Percentiles rank a stretch among this genome's conserved stretches.
Conservation (phyloP, 92 coral and sea anemone genomes). For the Porites evermanni region DNA sequence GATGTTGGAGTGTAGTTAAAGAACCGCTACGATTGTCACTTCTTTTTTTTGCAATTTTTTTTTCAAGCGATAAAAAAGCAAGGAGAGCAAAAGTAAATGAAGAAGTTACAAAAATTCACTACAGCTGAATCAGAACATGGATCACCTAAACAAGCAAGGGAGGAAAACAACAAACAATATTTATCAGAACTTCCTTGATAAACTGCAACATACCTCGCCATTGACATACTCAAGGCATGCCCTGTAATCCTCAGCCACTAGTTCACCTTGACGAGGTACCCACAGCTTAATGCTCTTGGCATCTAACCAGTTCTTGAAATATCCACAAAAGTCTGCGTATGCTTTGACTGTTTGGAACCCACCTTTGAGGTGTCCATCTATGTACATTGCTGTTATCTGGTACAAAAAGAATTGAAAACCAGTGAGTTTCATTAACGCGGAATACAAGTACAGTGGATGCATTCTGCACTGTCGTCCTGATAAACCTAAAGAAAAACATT, state of each 20-base stretch:
- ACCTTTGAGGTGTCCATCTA: constrained; percentile 96
- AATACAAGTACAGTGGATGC: background rate
- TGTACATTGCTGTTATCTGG: constrained; percentile 98
- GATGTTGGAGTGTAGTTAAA: too few relatives aligned
- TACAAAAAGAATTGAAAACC: background rate
- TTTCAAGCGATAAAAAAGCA: too few relatives aligned
- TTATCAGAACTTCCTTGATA: background rate
- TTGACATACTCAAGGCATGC: constrained; percentile 97
- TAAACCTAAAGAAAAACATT: too few relatives aligned
- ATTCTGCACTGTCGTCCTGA: too few relatives aligned
- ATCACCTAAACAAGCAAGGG: too few relatives aligned
- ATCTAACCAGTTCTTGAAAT: constrained; percentile 98
- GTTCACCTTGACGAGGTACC: constrained; percentile 98
- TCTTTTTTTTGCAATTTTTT: too few relatives aligned
- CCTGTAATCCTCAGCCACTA: constrained; percentile 98
- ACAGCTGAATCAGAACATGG: too few relatives aligned
- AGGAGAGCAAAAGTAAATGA: too few relatives aligned
- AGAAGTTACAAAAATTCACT: too few relatives aligned
- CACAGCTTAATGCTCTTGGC: constrained; percentile 95
- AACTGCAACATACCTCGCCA: constrained; percentile 72
- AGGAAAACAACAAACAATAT: background rate
- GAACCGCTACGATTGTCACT: too few relatives aligned
- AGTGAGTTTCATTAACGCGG: background rate
- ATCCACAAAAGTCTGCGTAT: constrained; percentile 99
- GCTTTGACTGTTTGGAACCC: constrained; percentile 99